A percentile compares a stretch with the other conserved stretches of the same genome.
phyloP scores from a whole-genome alignment of 2,888 invertebrate species.

The Pyrrhosoma nymphula region DNA sequence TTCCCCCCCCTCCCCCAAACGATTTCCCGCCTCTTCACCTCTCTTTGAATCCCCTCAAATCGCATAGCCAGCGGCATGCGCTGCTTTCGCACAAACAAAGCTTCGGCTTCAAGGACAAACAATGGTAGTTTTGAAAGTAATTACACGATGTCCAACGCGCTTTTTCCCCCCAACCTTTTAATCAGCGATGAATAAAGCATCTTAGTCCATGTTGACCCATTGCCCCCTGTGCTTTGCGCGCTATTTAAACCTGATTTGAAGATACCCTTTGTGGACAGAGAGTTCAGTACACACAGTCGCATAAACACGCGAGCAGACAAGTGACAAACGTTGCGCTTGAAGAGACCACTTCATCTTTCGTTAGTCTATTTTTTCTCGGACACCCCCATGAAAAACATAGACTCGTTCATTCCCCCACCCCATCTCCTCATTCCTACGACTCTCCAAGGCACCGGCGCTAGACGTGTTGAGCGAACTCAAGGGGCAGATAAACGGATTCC shows the following conservation, averaged over 20 bases:
- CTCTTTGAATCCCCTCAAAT: not conserved
- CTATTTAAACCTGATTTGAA: constrained; percentile 8
- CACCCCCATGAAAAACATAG: not conserved
- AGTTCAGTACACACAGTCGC: not conserved
- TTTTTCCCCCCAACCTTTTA: not conserved
- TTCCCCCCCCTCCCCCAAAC: not conserved
- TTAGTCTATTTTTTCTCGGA: not conserved
- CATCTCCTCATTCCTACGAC: not conserved
- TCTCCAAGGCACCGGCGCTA: not conserved
- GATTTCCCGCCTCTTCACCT: not conserved
- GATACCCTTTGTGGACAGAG: not conserved
- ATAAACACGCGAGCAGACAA: not conserved
- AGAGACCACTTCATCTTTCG: not conserved
- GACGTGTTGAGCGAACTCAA: not conserved
- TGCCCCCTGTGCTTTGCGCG: not conserved
- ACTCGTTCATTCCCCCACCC: not conserved
- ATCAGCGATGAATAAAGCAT: not conserved
- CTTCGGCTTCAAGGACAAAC: not conserved
- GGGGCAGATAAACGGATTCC: not conserved
- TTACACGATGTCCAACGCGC: not conserved
- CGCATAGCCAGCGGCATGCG: too few relatives aligned
- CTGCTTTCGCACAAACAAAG: too few relatives aligned
- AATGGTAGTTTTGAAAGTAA: not conserved
- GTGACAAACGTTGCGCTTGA: not conserved
- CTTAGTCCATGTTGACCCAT: not conserved